These are phyloP conservation scores for Bradynema listronoti DNA, from an alignment of 1,140 invertebrate species.

Conservation along the genomic window DNA sequence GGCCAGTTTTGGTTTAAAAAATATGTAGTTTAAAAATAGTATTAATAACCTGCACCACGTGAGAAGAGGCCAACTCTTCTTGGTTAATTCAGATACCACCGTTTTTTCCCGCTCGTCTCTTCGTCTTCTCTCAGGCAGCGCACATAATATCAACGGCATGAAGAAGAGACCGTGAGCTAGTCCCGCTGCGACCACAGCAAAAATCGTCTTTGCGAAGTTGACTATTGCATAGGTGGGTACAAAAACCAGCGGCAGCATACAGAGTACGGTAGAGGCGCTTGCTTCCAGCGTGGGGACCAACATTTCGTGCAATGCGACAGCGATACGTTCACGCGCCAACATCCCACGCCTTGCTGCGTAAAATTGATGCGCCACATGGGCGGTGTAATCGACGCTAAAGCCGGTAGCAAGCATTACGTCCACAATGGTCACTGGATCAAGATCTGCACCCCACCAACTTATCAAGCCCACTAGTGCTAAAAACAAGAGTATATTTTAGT, in stretches of 20 bases:
- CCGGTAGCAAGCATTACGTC: constrained; percentile 55
- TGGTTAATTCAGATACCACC: no score
- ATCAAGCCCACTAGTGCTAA: constrained; percentile 50
- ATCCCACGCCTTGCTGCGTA: constrained; percentile 40
- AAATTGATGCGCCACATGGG: constrained; percentile 53
- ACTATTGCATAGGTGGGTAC: constrained; percentile 56
- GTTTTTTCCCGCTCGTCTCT: no score
- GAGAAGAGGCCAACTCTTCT: no score
- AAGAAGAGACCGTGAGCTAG: constrained; percentile 40
- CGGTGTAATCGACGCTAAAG: constrained; percentile 49
- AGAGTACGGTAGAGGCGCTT: constrained; percentile 36
- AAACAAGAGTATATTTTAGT: constrained; percentile 28
- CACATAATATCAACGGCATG: constrained; percentile 33
- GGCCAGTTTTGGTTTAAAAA: no score
- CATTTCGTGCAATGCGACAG: constrained; percentile 42
- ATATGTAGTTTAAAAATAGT: no score
- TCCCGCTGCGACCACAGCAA: constrained; percentile 36
- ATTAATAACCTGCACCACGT: no score
- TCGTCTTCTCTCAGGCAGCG: no score
- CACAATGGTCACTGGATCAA: constrained; percentile 49
- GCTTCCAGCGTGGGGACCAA: constrained; percentile 46
- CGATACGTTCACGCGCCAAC: constrained; percentile 39
- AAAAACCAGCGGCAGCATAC: constrained; percentile 53
- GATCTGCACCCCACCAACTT: constrained; percentile 55
- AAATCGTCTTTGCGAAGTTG: constrained; percentile 55